Percentiles rank a stretch among this genome's conserved stretches.
These are phyloP conservation scores for Potorous gilbertii DNA, from an alignment of 2,797 vertebrate species.

Conservation along the genomic window DNA sequence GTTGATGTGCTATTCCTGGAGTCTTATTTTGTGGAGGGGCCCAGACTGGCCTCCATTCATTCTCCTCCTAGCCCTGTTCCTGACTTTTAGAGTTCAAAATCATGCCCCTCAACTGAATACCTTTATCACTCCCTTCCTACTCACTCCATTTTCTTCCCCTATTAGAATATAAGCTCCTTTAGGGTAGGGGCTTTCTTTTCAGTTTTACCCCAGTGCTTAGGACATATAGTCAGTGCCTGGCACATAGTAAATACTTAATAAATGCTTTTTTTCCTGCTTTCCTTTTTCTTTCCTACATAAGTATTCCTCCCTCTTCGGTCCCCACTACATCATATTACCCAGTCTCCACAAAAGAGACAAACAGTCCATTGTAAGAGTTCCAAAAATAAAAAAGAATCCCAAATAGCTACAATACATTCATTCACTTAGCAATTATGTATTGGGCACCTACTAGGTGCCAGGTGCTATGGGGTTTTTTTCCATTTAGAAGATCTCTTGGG, in stretches of 20 bases:
- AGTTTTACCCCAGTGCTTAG: neutral
- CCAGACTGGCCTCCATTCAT: neutral
- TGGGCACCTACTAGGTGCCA: neutral
- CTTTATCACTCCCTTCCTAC: neutral
- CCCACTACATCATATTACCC: neutral
- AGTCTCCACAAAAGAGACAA: neutral
- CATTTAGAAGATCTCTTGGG: neutral
- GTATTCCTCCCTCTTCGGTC: neutral
- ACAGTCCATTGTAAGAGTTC: neutral
- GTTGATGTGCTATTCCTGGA: neutral
- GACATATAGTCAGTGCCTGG: neutral
- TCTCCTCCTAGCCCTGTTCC: neutral
- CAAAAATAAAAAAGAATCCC: conserved; percentile 1
- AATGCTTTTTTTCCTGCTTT: neutral
- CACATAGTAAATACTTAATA: neutral
- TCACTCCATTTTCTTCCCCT: neutral
- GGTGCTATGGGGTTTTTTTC: neutral
- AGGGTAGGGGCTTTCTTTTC: neutral
- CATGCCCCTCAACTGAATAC: neutral
- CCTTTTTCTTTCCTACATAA: neutral
- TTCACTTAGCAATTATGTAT: conserved; percentile 9
- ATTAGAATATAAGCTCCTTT: neutral
- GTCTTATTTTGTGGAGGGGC: neutral
- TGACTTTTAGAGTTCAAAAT: neutral
- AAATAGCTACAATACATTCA: neutral